Conservation (phyloP, 2,797 vertebrate species). For the Thripadectes ignobilis region DNA sequence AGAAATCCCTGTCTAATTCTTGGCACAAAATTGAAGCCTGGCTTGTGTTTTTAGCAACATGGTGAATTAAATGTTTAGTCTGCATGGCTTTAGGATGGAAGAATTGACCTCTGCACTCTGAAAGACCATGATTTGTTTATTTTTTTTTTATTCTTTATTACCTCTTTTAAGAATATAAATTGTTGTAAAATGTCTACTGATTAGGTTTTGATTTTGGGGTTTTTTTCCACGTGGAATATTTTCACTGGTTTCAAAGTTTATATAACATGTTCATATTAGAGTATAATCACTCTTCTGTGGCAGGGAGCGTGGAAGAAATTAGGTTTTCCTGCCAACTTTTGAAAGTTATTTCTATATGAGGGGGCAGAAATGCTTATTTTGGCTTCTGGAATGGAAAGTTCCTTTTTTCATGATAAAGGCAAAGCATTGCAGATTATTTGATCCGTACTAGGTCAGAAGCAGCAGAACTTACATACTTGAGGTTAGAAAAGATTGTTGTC, state of each 20-base stretch:
- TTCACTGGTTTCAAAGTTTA: background rate
- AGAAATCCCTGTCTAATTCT: background rate
- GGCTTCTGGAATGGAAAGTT: background rate
- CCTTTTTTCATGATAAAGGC: background rate
- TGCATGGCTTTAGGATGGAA: background rate
- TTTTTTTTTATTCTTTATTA: background rate
- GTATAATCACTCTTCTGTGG: background rate
- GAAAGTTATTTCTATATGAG: background rate
- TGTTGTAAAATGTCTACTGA: background rate
- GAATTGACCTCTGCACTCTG: background rate
- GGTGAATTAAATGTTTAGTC: background rate
- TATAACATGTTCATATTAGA: background rate
- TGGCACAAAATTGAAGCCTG: background rate
- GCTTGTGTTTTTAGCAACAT: background rate
- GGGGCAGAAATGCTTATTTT: background rate
- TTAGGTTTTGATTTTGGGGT: background rate
- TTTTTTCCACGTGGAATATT: background rate
- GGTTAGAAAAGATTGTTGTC: background rate
- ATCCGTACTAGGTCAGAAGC: background rate
- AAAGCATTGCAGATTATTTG: background rate
- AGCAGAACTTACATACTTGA: background rate
- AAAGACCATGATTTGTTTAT: background rate
- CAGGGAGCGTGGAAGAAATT: background rate
- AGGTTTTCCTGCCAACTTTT: background rate
- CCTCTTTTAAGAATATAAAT: background rate